Conservation (phyloP, 92 coral and sea anemone species). For the Actinernus sp. region DNA sequence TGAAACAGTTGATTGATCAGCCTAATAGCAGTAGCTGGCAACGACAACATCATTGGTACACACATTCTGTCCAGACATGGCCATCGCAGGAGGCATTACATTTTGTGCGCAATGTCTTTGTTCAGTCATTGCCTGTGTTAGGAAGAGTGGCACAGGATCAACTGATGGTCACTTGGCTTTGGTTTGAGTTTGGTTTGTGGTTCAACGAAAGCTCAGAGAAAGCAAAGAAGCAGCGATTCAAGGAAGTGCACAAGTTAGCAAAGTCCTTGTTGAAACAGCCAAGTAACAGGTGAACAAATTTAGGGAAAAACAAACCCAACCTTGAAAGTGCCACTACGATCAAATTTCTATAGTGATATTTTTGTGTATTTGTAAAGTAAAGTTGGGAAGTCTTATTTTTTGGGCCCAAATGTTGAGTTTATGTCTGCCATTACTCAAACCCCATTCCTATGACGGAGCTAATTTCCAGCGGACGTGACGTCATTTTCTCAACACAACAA, state of each 20-base stretch:
- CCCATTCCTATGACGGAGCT: too few relatives aligned
- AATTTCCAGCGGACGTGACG: too few relatives aligned
- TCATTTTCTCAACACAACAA: too few relatives aligned
- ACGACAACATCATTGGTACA: constrained; percentile 48
- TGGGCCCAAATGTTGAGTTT: too few relatives aligned
- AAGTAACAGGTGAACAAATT: constrained; percentile 65
- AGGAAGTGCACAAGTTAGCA: constrained; percentile 89
- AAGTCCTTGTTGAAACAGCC: constrained; percentile 79
- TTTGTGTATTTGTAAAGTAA: too few relatives aligned
- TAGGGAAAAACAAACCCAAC: too few relatives aligned
- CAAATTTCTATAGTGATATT: too few relatives aligned
- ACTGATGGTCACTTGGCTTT: constrained; percentile 75
- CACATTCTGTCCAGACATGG: neutral
- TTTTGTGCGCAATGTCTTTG: constrained; percentile 74
- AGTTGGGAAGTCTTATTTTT: too few relatives aligned
- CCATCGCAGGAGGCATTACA: constrained; percentile 51
- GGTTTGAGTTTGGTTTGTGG: constrained; percentile 68
- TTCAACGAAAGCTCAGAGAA: constrained; percentile 51
- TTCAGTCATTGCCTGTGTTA: constrained; percentile 74
- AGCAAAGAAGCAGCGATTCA: constrained; percentile 55
- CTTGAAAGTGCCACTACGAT: too few relatives aligned
- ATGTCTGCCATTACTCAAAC: too few relatives aligned
- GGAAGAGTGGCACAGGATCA: constrained; percentile 56
- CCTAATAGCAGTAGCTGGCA: constrained; percentile 25
- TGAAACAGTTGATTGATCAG: constrained; percentile 3